phyloP scores from a whole-genome alignment of 2,888 invertebrate species.

The Lycia hirtaria region DNA sequence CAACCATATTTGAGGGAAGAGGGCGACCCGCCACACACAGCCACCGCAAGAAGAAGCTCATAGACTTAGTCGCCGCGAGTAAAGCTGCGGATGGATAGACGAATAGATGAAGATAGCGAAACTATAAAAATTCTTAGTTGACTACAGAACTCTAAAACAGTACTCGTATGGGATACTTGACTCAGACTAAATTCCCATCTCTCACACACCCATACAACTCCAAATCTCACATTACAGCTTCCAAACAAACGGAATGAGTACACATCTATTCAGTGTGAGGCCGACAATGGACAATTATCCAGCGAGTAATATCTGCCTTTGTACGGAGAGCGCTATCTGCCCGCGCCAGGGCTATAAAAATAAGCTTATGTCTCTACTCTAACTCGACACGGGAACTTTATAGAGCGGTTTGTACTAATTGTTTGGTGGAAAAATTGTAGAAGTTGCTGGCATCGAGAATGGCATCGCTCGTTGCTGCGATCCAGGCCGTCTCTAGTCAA shows the following conservation, averaged over 20 bases:
- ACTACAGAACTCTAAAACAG: too few relatives aligned
- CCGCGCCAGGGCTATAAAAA: slow-evolving; percentile 81
- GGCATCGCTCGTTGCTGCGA: neutral
- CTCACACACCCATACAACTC: neutral
- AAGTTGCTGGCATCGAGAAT: slow-evolving; percentile 21
- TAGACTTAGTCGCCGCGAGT: too few relatives aligned
- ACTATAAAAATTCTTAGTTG: neutral
- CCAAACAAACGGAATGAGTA: slow-evolving; percentile 45
- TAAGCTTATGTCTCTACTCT: slow-evolving; percentile 81
- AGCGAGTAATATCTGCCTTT: slow-evolving; percentile 76
- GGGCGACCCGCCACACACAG: too few relatives aligned
- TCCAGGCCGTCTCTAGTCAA: neutral
- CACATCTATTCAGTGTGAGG: slow-evolving; percentile 63
- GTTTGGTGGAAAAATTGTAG: slow-evolving; percentile 31
- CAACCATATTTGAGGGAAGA: too few relatives aligned
- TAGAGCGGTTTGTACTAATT: slow-evolving; percentile 44
- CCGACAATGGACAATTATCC: slow-evolving; percentile 71
- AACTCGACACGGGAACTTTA: slow-evolving; percentile 59
- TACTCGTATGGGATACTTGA: too few relatives aligned
- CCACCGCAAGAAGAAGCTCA: neutral
- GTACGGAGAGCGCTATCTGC: slow-evolving; percentile 73
- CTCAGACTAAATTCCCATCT: neutral
- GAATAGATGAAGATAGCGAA: too few relatives aligned
- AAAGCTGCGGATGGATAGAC: too few relatives aligned
- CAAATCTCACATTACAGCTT: slow-evolving; percentile 19